Evolutionary conservation across 1,140 invertebrate species (phyloP).

Genomic region (Diploscapter pachys): DNA sequence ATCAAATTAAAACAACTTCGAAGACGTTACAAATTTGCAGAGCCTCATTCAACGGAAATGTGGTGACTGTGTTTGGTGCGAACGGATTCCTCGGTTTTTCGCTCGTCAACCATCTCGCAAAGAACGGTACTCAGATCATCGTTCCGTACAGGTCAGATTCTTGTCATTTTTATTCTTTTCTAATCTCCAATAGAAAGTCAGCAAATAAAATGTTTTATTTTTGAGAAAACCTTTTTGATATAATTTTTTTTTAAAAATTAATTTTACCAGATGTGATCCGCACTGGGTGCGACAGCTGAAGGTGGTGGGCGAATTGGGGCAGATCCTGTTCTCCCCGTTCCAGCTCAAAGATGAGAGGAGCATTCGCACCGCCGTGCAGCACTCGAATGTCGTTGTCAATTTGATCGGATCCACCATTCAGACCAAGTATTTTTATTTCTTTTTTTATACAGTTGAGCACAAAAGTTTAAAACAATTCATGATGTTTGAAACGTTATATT

Average conservation of each 20-base stretch:
- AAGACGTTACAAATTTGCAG: slow-evolving; percentile 64
- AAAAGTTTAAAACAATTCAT: not conserved
- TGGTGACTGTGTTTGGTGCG: slow-evolving; percentile 92
- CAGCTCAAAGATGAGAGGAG: slow-evolving; percentile 75
- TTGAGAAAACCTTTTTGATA: not conserved
- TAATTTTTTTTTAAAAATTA: not conserved
- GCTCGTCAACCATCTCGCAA: slow-evolving; percentile 77
- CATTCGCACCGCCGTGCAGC: slow-evolving; percentile 78
- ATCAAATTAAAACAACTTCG: not conserved
- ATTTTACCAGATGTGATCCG: slow-evolving; percentile 64
- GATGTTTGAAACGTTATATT: too few species aligned
- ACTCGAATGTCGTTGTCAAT: slow-evolving; percentile 97
- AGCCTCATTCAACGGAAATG: slow-evolving; percentile 89
- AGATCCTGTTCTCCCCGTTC: slow-evolving; percentile 80
- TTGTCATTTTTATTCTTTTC: not conserved
- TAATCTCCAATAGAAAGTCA: too few species aligned
- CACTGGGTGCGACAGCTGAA: slow-evolving; percentile 76
- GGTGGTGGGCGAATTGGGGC: slow-evolving; percentile 86
- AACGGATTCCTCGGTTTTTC: slow-evolving; percentile 80
- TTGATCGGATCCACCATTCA: slow-evolving; percentile 85
- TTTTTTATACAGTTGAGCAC: slow-evolving; percentile 12
- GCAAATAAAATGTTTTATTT: not conserved
- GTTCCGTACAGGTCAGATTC: slow-evolving; percentile 76
- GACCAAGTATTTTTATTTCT: slow-evolving; percentile 67
- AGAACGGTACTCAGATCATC: slow-evolving; percentile 74